Evolutionary conservation across 2,888 invertebrate species (phyloP).

Genomic region (Acanthococcus lagerstroemiae): DNA sequence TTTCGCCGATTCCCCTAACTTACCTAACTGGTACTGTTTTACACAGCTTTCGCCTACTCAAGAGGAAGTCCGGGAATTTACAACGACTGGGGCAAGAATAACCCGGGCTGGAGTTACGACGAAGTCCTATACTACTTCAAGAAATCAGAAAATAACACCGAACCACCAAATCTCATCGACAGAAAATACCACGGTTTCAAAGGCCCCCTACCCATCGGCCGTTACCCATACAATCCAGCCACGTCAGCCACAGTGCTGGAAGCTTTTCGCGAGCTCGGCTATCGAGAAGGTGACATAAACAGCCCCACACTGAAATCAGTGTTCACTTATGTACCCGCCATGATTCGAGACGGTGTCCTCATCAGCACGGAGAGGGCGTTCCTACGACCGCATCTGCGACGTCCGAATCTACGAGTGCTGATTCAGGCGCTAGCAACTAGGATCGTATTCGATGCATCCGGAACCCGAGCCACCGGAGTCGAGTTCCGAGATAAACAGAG

Average conservation of each 20-base stretch:
- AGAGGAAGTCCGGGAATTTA: slow-evolving; percentile 57
- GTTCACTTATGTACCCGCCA: slow-evolving; percentile 37
- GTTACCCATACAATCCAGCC: slow-evolving; percentile 42
- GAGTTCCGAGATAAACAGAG: slow-evolving; percentile 51
- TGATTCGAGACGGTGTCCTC: slow-evolving; percentile 38
- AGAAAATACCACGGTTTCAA: slow-evolving; percentile 43
- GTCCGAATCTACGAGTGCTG: slow-evolving; percentile 40
- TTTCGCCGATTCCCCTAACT: too few relatives aligned
- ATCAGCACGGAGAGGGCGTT: slow-evolving; percentile 48
- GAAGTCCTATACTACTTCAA: slow-evolving; percentile 42
- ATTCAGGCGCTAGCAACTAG: slow-evolving; percentile 47
- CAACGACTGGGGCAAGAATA: slow-evolving; percentile 54
- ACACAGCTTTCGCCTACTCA: slow-evolving; percentile 48
- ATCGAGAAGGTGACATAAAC: slow-evolving; percentile 42
- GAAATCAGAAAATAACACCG: slow-evolving; percentile 42
- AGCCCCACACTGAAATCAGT: slow-evolving; percentile 37
- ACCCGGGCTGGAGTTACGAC: slow-evolving; percentile 47
- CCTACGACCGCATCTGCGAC: slow-evolving; percentile 40
- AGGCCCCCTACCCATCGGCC: slow-evolving; percentile 42
- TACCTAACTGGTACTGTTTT: not conserved
- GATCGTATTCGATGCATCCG: slow-evolving; percentile 45
- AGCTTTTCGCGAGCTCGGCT: slow-evolving; percentile 42
- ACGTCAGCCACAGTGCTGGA: slow-evolving; percentile 41
- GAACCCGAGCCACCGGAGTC: slow-evolving; percentile 61
- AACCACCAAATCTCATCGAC: slow-evolving; percentile 38